phyloP scores from a whole-genome alignment of 2,797 vertebrate genomes.

The Chromis chromis region DNA sequence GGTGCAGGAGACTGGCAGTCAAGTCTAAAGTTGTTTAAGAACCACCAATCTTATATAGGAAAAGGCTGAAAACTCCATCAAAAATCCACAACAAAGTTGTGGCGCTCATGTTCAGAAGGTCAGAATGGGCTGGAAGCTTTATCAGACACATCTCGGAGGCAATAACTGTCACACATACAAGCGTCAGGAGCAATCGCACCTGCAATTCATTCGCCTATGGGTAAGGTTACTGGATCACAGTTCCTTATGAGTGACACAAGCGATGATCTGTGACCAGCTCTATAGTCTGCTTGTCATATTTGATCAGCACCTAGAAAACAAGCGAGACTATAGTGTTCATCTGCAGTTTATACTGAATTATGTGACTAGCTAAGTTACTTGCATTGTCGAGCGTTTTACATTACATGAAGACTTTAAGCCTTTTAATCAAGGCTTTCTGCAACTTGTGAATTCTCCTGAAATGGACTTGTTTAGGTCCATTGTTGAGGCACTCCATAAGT shows the following conservation, averaged over 20 bases:
- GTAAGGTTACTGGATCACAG: constrained; percentile 11
- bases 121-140: constrained; percentile 23
- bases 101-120: constrained; percentile 30
- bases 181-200: constrained; percentile 45
- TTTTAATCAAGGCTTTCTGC: constrained; percentile 14
- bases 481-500: neutral
- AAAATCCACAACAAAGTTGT: neutral
- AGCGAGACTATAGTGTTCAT: constrained; percentile 11
- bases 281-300: constrained; percentile 22
- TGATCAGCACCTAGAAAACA: constrained; percentile 38
- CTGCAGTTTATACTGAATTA: constrained; percentile 9
- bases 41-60: neutral
- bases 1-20: too few species aligned
- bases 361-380: constrained; percentile 13
- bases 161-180: constrained; percentile 40
- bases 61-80: constrained; percentile 2
- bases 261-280: constrained; percentile 19
- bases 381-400: constrained; percentile 7
- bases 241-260: neutral
- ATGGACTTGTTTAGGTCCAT: neutral
- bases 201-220: constrained; percentile 21
- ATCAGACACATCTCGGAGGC: constrained; percentile 28
- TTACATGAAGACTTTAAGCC: constrained; percentile 7
- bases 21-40: neutral
- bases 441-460: neutral